phyloP scores from a whole-genome alignment of 2,113 vertebrate species.

The Pomatorhinus ruficollis region DNA sequence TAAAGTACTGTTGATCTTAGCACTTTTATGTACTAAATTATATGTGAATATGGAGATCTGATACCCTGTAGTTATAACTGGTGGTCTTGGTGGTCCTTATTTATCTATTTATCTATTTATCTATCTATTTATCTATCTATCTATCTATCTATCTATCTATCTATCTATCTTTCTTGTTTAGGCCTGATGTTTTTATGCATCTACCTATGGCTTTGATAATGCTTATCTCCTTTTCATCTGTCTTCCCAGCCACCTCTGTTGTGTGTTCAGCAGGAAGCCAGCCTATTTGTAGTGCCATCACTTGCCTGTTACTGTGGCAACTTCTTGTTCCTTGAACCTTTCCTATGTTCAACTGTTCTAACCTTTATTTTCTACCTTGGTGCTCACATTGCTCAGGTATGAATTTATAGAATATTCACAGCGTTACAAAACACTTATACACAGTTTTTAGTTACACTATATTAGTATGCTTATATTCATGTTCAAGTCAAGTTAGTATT shows the following conservation, averaged over 20 bases:
- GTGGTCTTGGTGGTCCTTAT: background rate
- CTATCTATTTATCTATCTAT: no score
- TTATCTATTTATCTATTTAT: background rate
- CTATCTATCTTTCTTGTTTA: background rate
- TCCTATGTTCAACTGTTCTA: background rate
- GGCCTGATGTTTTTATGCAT: background rate
- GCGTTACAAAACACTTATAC: background rate
- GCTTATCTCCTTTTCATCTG: background rate
- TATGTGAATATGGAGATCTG: background rate
- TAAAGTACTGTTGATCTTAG: background rate
- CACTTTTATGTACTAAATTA: background rate
- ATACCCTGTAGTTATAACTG: fast-evolving
- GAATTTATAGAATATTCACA: background rate
- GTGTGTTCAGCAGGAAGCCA: background rate
- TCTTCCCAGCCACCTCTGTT: background rate
- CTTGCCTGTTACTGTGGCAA: background rate
- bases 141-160: no score
- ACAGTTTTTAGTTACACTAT: background rate
- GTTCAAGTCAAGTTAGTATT: background rate
- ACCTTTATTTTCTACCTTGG: background rate
- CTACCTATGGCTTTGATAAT: background rate
- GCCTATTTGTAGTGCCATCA: background rate
- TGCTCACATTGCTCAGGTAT: background rate
- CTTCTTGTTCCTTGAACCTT: background rate
- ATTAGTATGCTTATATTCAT: background rate